Evolutionary conservation across 2,888 invertebrate genomes (phyloP), one percentile per base, ranked within the genome.

Genomic region (Cephus runcator): DNA sequence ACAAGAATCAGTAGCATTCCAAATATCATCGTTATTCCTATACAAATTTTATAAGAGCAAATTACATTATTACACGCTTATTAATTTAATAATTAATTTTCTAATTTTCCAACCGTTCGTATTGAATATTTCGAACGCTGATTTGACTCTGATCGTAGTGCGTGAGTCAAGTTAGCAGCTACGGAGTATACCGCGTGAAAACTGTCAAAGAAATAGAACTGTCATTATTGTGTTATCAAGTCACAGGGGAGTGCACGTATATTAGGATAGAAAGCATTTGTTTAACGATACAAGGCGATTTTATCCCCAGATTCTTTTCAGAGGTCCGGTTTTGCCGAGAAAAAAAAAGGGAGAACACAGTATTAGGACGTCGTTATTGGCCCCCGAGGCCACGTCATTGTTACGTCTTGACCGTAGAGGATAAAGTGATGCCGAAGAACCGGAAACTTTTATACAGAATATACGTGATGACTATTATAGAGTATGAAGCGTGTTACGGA

Each of bases 321-420:
- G 31, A 15, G 71, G 30, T 71, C 12, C 71, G 11, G 2, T 56
- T 23, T 78, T 79, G 82, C 83, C 76, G 81, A 81, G 81, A 79
- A 79, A 81, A 76, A 81, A 81, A 77, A 68, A 23, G 33, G 12
- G 3, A 31, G 31, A 31, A 71, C 12, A 75, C 81, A 81, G 84
- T 81, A 84, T 83, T 84, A 83, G 88, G 85, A 85, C 88, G 87
- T 85, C 83, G 88, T 90, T 90, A 90, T 90, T 90, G 90, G 89
- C 87, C 89, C 90, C 89, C 81, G 87, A 88, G 90, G 90, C 87
- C 86, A 86, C 85, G 83, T 86, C 87, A 89, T 89, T 90, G 89
- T 90, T 88, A 88, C 86, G 83, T 86, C 87, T 86, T 86, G 87
- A 84, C 85, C 85, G 84, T 85, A 81, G 85, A 81, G 81, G 85